phyloP scores from a whole-genome alignment of 2,113 vertebrate species.

The Syngnathus floridae region DNA sequence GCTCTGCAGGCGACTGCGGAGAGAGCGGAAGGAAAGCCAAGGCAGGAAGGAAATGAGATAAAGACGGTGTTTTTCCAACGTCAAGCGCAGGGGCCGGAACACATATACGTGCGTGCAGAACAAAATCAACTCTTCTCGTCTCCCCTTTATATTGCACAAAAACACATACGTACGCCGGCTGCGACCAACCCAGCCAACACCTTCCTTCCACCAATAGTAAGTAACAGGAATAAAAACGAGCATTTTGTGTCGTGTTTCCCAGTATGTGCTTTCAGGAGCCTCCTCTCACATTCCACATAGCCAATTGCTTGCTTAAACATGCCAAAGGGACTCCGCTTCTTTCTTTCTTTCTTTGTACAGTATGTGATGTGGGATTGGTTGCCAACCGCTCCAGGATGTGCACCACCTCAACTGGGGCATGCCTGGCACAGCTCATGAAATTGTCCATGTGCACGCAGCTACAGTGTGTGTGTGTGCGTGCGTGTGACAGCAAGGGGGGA shows the following conservation, averaged over 20 bases:
- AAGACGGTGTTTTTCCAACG: slow-evolving; percentile 10
- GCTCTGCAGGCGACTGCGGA: slow-evolving; percentile 20
- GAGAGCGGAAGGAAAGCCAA: slow-evolving; percentile 30
- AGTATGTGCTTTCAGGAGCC: background rate
- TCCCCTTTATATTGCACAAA: background rate
- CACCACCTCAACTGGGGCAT: background rate
- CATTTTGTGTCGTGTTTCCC: background rate
- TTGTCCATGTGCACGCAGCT: no score
- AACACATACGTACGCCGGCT: no score
- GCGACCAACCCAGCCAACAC: no score
- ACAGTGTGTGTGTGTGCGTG: background rate
- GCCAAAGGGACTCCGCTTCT: background rate
- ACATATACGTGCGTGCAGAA: slow-evolving; percentile 1
- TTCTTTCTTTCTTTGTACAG: background rate
- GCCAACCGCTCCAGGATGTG: background rate
- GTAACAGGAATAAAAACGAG: background rate
- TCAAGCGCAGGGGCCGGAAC: background rate
- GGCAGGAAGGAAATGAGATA: slow-evolving; percentile 53
- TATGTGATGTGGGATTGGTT: background rate
- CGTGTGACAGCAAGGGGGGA: background rate
- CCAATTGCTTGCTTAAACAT: background rate
- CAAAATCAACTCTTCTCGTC: background rate
- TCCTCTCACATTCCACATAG: background rate
- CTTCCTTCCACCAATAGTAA: background rate
- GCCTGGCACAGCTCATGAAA: no score